A percentile compares a stretch with the other conserved stretches of the same genome.
phyloP scores from a whole-genome alignment of 2,888 invertebrate species.

The Cantharis lateralis region DNA sequence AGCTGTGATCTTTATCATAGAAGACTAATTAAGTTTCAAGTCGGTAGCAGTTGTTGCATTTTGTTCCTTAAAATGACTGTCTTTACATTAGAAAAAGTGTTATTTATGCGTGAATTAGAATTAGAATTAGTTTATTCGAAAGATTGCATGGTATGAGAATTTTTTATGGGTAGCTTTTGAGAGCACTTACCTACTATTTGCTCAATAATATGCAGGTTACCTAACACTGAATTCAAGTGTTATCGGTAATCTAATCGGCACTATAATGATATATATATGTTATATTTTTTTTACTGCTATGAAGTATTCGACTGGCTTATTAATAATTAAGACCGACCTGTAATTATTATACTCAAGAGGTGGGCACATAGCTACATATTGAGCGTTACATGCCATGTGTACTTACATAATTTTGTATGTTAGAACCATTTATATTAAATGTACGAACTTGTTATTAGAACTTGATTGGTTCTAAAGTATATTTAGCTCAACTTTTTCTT shows the following conservation, averaged over 20 bases:
- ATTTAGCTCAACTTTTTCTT: neutral
- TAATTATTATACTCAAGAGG: neutral
- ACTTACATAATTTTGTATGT: neutral
- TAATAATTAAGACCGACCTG: neutral
- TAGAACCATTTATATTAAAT: constrained; percentile 22
- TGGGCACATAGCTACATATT: neutral
- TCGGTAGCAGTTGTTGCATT: neutral
- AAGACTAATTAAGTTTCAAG: neutral
- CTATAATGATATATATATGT: neutral
- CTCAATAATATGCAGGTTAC: neutral
- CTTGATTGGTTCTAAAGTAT: constrained; percentile 1
- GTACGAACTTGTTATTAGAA: constrained; percentile 5
- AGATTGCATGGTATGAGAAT: neutral
- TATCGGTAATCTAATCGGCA: neutral
- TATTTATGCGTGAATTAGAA: neutral
- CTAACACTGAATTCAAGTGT: neutral
- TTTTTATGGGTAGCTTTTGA: neutral
- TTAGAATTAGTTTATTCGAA: neutral
- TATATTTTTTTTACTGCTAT: neutral
- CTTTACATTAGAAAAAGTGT: neutral
- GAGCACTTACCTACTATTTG: neutral
- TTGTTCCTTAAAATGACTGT: neutral
- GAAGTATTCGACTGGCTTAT: neutral
- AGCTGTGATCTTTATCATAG: constrained; percentile 31
- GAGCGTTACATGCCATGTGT: neutral